Conservation (phyloP, 2,797 vertebrate genomes). For the Aldrovandia affinis region DNA sequence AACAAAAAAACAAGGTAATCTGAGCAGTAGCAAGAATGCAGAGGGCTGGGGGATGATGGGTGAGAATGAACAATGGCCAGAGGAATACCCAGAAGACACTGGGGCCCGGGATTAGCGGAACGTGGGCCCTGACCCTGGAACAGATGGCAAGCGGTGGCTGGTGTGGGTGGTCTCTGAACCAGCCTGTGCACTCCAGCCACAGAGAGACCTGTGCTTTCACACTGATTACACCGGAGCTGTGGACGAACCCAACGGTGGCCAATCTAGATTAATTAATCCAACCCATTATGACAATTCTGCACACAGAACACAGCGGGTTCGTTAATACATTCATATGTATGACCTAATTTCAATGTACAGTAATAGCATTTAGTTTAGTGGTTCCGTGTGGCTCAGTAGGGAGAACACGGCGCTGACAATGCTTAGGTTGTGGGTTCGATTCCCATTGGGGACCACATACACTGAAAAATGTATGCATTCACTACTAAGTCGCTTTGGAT, state of each 20-base stretch:
- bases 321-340: not conserved
- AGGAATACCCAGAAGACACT: slow-evolving; percentile 39
- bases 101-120: not conserved
- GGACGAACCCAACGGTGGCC: slow-evolving; percentile 49
- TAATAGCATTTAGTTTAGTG: no score
- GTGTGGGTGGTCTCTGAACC: not conserved
- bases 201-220: slow-evolving; percentile 40
- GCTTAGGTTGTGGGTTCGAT: no score
- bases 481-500: no score
- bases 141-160: slow-evolving; percentile 2
- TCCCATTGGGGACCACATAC: no score
- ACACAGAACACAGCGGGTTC: not conserved
- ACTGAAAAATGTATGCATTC: no score
- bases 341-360: no score
- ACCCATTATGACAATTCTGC: not conserved
- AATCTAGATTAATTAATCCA: slow-evolving; percentile 43
- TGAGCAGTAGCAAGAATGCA: slow-evolving; percentile 37
- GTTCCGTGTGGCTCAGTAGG: no score
- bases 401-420: no score
- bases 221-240: slow-evolving; percentile 45
- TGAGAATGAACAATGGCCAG: slow-evolving; percentile 21
- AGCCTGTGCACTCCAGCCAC: not conserved
- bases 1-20: slow-evolving; percentile 5
- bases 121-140: not conserved
- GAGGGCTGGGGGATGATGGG: not conserved